Evolutionary conservation across 23 tunicate genomes (phyloP).

Genomic region (Ciona savignyi): DNA sequence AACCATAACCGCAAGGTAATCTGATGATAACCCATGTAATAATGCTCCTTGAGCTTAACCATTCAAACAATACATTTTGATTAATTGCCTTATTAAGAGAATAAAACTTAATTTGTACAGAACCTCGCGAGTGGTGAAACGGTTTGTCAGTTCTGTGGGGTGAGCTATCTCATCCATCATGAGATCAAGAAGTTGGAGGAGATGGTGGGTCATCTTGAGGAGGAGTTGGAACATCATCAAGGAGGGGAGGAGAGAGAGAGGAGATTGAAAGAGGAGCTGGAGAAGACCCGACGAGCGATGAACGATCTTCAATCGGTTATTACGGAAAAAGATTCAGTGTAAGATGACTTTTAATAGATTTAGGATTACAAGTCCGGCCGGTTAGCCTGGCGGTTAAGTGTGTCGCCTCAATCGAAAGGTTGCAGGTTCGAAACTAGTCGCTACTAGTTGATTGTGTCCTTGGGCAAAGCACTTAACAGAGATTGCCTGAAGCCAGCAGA

Average conservation of each 20-base stretch:
- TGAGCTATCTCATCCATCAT: conserved; percentile 90
- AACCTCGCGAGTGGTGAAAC: conserved; percentile 66
- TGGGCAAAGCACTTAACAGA: too few relatives aligned
- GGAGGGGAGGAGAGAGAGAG: conserved; percentile 37
- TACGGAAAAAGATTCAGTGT: conserved; percentile 45
- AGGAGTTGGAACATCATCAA: conserved; percentile 27
- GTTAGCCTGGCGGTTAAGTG: too few relatives aligned
- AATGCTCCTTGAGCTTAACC: too few relatives aligned
- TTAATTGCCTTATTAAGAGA: neutral
- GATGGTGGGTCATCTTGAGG: conserved; percentile 42
- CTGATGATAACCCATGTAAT: too few relatives aligned
- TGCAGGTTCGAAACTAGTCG: too few relatives aligned
- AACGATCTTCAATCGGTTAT: conserved; percentile 8
- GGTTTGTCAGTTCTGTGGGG: conserved; percentile 93
- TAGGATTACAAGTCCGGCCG: too few relatives aligned
- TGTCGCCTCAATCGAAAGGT: too few relatives aligned
- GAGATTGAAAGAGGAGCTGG: conserved; percentile 47
- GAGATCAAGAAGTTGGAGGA: conserved; percentile 89
- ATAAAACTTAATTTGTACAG: conserved; percentile 18
- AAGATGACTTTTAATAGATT: too few relatives aligned
- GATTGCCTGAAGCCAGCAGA: too few relatives aligned
- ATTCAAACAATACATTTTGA: too few relatives aligned
- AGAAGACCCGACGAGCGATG: conserved; percentile 34
- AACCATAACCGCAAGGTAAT: too few relatives aligned
- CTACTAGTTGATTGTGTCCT: too few relatives aligned